Base-by-base conservation (phyloP, 2,888 invertebrate species). In the Parnassius apollo region DNA sequence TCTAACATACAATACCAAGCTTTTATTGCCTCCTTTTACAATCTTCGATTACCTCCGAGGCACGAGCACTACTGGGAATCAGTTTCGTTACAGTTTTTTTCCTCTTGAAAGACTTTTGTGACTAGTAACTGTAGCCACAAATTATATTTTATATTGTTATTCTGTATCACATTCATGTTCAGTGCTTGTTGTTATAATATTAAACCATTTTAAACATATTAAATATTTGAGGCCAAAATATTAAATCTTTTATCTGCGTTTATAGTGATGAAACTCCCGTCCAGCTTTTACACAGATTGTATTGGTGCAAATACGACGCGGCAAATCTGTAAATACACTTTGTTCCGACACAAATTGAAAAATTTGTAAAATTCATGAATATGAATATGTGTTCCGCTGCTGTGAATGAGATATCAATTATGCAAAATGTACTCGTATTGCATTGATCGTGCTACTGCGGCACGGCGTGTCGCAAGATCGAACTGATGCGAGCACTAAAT, bases 1-100 rank as follows among this genome's bases (percentile, higher is more conserved):
- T 83, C 88, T 83, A 82, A 83, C 86, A 86, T 86, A 91, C 91
- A 91, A 91, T 91, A 85, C 91, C 87, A 89, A 86, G 91, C 89
- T 90, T 91, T 91, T 91, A 91, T 91, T 91, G 91, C 91, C 89
- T 87, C 84, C 86, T 91, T 91, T 91, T 90, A 91, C 89, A 90
- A 91, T 91, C 91, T 89, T 85, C 88, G 85, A 90, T 91, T 91
- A 91, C 90, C 86, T 88, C 82, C 83, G 83, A 87, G 89, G 83
- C 85, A 85, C 78, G 81, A 74, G 73, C 74, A 77, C 86, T 81
- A 81, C 83, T 85, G 88, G 88, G 88, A 90, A 89, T 91, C 86
- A 88, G 88, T 88, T 88, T 91, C 85, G 89, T 85, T 86, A 88
- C 83, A 85, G 82, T 83, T 85, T 84, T 82, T 83, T 79, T 77